Base-by-base conservation (phyloP, 2,113 vertebrate genomes). In the Myodes glareolus region DNA sequence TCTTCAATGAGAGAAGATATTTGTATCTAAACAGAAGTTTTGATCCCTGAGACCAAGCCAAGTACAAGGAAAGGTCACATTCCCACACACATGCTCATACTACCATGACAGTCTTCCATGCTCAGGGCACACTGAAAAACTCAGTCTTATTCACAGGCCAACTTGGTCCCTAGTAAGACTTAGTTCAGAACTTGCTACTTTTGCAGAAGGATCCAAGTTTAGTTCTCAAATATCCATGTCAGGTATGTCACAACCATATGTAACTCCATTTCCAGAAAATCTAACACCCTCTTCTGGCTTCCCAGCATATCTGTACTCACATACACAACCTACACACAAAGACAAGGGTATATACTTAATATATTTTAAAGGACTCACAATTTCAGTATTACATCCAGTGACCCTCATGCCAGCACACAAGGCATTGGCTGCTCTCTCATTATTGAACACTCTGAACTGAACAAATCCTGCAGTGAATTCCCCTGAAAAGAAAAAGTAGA, bases 361-460 rank as follows among this genome's bases (percentile, higher is more conserved):
- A 6, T 58, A 25, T n/a, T 58, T 58, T 7, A 58, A 81, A 33
- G 76, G 47, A 97, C 98, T 98, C 96, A 97, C 91, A 65, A 93
- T 94, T 97, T 98, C 97, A 21, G 63, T 89, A 76, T 97, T 96
- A 81, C 97, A 98, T 47, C 96, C 95, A 0, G 85, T 97, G 36
- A 97, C 97, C 95, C 92, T 98, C 19, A 98, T 1, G 1, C 98
- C 97, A 82, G 98, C 63, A 95, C 98, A 98, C 45, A 98, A 80
- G n/a, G 98, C 98, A 25, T 94, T 90, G 31, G 88, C 96, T 80
- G 97, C 97, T 88, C 94, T 67, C 96, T 98, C 97, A 7, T 84
- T 67, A 63, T 98, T 98, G 81, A 98, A 97, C 16, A 96, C 98
- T 70, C 97, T 96, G 95, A 98, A 93, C 39, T 81, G 95, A 45